These are phyloP conservation scores for Arion vulgaris DNA, from an alignment of 1,140 invertebrate genomes.

Conservation along the genomic window DNA sequence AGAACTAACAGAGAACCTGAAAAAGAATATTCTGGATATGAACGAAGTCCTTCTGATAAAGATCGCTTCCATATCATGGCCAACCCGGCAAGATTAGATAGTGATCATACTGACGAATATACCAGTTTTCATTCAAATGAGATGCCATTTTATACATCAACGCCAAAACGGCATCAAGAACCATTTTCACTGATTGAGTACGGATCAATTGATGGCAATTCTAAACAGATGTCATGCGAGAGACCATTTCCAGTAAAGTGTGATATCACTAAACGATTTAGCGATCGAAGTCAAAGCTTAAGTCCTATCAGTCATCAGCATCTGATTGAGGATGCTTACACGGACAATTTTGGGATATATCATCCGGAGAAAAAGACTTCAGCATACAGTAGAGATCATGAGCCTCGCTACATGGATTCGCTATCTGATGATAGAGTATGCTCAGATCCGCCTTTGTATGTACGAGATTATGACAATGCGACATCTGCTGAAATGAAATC, in stretches of 20 bases:
- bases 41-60: constrained; percentile 6
- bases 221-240: not conserved
- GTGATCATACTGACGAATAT: not conserved
- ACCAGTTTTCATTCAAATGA: constrained; percentile 4
- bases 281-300: constrained; percentile 15
- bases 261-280: not conserved
- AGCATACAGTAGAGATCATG: not conserved
- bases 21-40: not conserved
- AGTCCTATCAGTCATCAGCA: constrained; percentile 17
- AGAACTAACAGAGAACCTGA: not conserved
- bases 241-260: not conserved
- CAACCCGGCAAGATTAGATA: not conserved
- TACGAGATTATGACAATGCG: not conserved
- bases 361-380: not conserved
- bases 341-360: not conserved
- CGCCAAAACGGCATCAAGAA: constrained; percentile 10
- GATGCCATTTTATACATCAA: not conserved
- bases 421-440: not conserved
- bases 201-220: not conserved
- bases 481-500: not conserved
- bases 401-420: not conserved
- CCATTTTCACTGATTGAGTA: not conserved
- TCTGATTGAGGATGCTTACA: not conserved
- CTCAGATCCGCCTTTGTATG: not conserved
- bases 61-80: not conserved